A percentile compares a stretch with the other conserved stretches of the same genome.
These are phyloP conservation scores for Oryzaephilus surinamensis DNA, from an alignment of 1,140 invertebrate genomes.

Conservation along the genomic window DNA sequence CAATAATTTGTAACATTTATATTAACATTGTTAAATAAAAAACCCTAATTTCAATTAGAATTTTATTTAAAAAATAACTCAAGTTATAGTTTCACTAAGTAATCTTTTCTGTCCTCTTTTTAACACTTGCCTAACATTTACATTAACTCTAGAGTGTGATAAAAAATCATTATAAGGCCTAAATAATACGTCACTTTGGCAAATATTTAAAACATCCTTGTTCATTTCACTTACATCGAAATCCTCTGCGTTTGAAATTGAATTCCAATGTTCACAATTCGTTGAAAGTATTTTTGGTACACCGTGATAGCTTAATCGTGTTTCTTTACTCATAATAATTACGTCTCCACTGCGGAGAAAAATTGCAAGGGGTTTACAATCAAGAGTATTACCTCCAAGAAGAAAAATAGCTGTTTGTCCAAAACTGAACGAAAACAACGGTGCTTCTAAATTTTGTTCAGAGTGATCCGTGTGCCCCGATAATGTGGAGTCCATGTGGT, in stretches of 20 bases:
- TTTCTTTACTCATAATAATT: slow-evolving; percentile 66
- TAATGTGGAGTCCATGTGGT: slow-evolving; percentile 81
- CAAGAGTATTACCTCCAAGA: slow-evolving; percentile 59
- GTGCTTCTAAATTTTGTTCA: slow-evolving; percentile 71
- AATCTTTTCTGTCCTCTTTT: slow-evolving; percentile 29
- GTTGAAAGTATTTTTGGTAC: slow-evolving; percentile 62
- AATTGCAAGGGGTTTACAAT: slow-evolving; percentile 53
- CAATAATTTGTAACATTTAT: slow-evolving; percentile 7
- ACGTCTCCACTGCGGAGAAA: slow-evolving; percentile 71
- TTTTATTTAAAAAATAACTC: slow-evolving; percentile 2
- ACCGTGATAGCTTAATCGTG: slow-evolving; percentile 71
- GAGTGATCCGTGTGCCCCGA: slow-evolving; percentile 89
- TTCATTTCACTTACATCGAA: slow-evolving; percentile 16
- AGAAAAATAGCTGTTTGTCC: slow-evolving; percentile 79
- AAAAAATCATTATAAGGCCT: slow-evolving; percentile 45
- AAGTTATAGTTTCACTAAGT: slow-evolving; percentile 2
- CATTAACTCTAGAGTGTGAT: slow-evolving; percentile 55
- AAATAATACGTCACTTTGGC: slow-evolving; percentile 39
- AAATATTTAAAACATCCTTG: slow-evolving; percentile 24
- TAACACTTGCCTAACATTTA: slow-evolving; percentile 66
- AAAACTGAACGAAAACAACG: slow-evolving; percentile 83
- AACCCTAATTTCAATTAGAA: not conserved
- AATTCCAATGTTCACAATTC: slow-evolving; percentile 40
- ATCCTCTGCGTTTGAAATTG: slow-evolving; percentile 15
- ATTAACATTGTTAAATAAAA: slow-evolving; percentile 4